Conservation (phyloP, 2,888 invertebrate genomes). For the Metellina segmentata region DNA sequence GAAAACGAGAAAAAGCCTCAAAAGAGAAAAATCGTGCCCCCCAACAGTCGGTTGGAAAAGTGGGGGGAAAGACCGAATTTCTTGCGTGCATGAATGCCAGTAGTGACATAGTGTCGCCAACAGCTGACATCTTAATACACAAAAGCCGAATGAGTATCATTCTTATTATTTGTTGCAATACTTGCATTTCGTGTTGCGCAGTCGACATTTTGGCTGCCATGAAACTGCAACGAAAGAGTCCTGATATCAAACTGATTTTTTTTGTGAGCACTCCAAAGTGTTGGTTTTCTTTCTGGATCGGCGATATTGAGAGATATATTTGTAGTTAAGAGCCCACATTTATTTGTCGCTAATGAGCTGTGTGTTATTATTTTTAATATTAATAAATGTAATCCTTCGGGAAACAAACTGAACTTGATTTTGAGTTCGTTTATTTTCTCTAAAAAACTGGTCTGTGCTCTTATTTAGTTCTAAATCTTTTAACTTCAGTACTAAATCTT, state of each 20-base stretch:
- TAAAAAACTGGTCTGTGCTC: too few species aligned
- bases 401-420: too few species aligned
- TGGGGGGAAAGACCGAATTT: conserved; percentile 5
- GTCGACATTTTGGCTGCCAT: conserved; percentile 26
- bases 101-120: conserved; percentile 40
- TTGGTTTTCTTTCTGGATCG: not conserved
- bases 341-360: too few species aligned
- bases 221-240: not conserved
- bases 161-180: conserved; percentile 28
- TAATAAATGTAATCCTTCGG: too few species aligned
- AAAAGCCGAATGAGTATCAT: conserved; percentile 38
- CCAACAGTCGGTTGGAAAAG: not conserved
- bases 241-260: not conserved
- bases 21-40: not conserved
- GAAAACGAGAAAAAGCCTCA: not conserved
- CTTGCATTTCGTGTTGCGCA: not conserved
- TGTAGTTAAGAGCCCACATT: too few species aligned
- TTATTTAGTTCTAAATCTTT: too few species aligned
- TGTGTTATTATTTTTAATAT: too few species aligned
- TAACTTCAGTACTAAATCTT: too few species aligned
- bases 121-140: conserved; percentile 64
- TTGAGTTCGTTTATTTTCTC: too few species aligned
- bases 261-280: not conserved
- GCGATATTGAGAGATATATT: too few species aligned
- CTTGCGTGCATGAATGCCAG: conserved; percentile 40